Evolutionary conservation across 2,888 invertebrate species (phyloP).

Genomic region (Coelinius sp.): DNA sequence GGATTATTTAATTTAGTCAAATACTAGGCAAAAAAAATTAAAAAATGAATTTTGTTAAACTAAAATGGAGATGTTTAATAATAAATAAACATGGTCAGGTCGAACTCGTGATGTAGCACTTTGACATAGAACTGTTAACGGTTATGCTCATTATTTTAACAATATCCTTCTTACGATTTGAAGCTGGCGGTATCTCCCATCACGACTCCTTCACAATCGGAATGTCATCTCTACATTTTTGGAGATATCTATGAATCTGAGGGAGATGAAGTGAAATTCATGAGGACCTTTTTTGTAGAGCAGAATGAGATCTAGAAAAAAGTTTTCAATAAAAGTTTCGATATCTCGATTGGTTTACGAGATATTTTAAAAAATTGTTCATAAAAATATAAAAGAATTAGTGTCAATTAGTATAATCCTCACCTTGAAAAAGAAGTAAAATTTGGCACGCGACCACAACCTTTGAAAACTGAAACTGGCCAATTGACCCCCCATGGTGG

Average conservation of each 20-base stretch:
- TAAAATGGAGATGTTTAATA: conserved; percentile 41
- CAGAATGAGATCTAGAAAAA: too few relatives aligned
- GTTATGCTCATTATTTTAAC: conserved; percentile 15
- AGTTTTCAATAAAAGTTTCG: too few relatives aligned
- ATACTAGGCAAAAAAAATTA: not conserved
- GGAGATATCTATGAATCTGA: too few relatives aligned
- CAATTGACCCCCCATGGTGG: conserved; percentile 11
- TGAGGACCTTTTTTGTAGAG: too few relatives aligned
- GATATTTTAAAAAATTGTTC: too few relatives aligned
- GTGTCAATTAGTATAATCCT: not conserved
- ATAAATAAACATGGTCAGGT: conserved; percentile 45
- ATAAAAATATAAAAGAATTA: too few relatives aligned
- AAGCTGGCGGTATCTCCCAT: not conserved
- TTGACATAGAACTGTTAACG: conserved; percentile 9
- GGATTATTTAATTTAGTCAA: too few relatives aligned
- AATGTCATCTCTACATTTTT: too few relatives aligned
- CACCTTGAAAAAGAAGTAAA: conserved; percentile 1
- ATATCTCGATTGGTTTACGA: too few relatives aligned
- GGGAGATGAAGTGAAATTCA: too few relatives aligned
- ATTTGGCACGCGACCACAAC: conserved; percentile 20
- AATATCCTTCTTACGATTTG: not conserved
- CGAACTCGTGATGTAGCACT: conserved; percentile 35
- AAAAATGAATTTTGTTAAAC: not conserved
- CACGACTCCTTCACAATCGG: not conserved
- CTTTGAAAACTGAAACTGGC: conserved; percentile 18